Base-by-base conservation (phyloP, 30 jellyfish, hydroid and myxozoan genomes). In the Aurelia sp. region DNA sequence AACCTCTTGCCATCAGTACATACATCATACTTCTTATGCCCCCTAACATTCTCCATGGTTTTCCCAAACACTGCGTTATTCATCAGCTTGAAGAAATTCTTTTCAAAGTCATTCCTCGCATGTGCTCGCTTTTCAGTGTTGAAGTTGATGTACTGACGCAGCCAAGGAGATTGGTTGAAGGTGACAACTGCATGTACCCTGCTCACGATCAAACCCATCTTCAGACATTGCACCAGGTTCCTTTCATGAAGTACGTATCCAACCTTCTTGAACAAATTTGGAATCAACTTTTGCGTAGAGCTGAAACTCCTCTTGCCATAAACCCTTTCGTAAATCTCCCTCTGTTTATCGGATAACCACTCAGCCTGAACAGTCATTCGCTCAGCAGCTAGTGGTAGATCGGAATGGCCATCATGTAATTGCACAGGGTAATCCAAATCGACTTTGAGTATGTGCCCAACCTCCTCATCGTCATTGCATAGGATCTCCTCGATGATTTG, bases 61-160 rank as follows among this genome's bases (percentile, higher is more conserved):
- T 37, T 37, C 10, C 50, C 50, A 37, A 37, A 37, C 10, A 37
- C 50, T 2, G 50, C 19, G 60, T 61, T 78, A n/a, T 61, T 61
- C 89, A 78, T 55, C 10, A 58, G 62, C 62, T 58, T 58, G 62
- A 78, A 55, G 18, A 67, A 22, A 17, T 65, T 71, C 50, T 81
- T 15, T 9, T 67, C 87, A 27, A 67, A 64, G 11, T 81, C 86
- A 5, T 81, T 81, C 22, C 10, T 51, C 0, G 91, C 76, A 87
- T 67, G 76, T 64, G 66, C 15, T 8, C 31, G 11, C 30, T 44
- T 23, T 48, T 66, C 53, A 13, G 67, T 6, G 50, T 37, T 37
- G 10, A 37, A 37, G 4, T 37, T 10, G 7, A 37, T 37, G 50
- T 37, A 37, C 11, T 20, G 13, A 21, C 61, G 58, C 88, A 4